Evolutionary conservation across 2,113 vertebrate species (phyloP).

Genomic region (Pithys albifrons): DNA sequence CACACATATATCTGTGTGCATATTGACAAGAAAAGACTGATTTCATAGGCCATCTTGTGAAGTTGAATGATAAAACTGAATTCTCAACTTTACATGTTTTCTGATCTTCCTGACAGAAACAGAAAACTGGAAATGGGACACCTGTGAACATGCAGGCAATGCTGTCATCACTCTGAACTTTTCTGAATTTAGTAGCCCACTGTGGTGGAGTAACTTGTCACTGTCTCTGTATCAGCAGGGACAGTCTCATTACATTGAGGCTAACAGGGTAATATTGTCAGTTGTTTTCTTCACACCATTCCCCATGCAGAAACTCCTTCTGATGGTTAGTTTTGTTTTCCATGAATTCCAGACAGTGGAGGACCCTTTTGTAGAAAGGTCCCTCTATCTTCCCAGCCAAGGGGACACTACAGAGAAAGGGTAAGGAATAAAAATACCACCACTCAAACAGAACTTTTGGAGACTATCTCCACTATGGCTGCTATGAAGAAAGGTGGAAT

Average conservation of each 20-base stretch:
- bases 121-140: neutral
- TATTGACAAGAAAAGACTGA: neutral
- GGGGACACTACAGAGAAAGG: neutral
- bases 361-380: neutral
- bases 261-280: neutral
- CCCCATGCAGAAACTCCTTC: neutral
- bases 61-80: neutral
- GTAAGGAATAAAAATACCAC: neutral
- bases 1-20: neutral
- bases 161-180: neutral
- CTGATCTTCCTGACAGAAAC: neutral
- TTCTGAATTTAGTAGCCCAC: neutral
- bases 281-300: neutral
- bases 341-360: neutral
- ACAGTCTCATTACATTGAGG: neutral
- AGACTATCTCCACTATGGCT: neutral
- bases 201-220: neutral
- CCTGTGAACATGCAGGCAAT: neutral
- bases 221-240: neutral
- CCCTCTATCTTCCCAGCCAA: neutral
- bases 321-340: neutral
- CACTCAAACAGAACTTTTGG: neutral
- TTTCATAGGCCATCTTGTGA: neutral
- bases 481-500: neutral
- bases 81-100: neutral